phyloP scores from a whole-genome alignment of 2,888 invertebrate genomes.

The Listrodromus nycthemerus region DNA sequence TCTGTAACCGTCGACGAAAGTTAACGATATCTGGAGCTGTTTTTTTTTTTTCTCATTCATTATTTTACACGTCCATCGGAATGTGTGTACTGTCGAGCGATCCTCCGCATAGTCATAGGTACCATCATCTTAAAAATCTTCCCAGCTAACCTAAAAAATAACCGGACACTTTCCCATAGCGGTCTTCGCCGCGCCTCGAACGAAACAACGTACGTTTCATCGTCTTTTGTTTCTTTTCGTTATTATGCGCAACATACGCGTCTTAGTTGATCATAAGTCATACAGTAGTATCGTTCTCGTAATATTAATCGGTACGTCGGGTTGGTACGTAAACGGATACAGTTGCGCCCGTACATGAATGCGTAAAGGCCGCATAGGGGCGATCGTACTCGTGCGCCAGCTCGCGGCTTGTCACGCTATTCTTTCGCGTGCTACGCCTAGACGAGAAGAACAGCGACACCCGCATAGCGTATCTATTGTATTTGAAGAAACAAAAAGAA shows the following conservation, averaged over 20 bases:
- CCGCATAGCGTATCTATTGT: conserved; percentile 44
- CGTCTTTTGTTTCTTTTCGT: conserved; percentile 30
- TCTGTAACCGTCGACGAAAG: not conserved
- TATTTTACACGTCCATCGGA: not conserved
- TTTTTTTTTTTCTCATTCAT: not conserved
- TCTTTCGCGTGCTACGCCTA: conserved; percentile 43
- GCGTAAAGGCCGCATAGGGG: conserved; percentile 12
- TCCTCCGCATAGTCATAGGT: not conserved
- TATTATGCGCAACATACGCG: conserved; percentile 30
- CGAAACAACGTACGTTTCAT: conserved; percentile 20
- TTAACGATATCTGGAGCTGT: not conserved
- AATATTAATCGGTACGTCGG: conserved; percentile 34
- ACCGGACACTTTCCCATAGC: not conserved
- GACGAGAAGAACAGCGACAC: conserved; percentile 31
- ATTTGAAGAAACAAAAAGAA: conserved; percentile 37
- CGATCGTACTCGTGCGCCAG: conserved; percentile 1
- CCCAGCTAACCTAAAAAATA: conserved; percentile 35
- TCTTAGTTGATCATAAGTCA: conserved; percentile 49
- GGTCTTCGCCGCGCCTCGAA: conserved; percentile 20
- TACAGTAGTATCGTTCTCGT: conserved; percentile 34
- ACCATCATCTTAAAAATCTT: conserved; percentile 41
- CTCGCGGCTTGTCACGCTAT: conserved; percentile 4
- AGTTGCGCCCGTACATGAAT: conserved; percentile 14
- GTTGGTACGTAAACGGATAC: conserved; percentile 24
- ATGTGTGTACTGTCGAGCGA: conserved; percentile 4